Conservation (phyloP, 1,140 invertebrate species). For the Cydia splendana region DNA sequence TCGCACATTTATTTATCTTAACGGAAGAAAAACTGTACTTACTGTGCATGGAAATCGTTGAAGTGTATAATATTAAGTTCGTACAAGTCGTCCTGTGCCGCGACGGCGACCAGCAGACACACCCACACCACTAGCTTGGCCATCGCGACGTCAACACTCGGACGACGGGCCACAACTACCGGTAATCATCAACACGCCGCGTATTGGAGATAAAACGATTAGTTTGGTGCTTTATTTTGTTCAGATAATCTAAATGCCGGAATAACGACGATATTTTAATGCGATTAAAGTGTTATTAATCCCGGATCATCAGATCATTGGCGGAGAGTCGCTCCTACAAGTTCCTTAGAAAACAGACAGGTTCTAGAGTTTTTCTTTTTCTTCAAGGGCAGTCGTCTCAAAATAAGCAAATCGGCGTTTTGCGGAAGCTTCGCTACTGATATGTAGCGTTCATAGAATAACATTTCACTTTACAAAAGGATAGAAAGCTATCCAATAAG, state of each 20-base stretch:
- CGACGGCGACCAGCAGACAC: conserved; percentile 37
- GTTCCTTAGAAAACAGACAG: no score
- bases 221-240: neutral
- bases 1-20: neutral
- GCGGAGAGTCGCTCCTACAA: no score
- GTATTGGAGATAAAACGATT: conserved; percentile 15
- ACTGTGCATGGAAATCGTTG: conserved; percentile 91
- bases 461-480: no score
- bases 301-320: neutral
- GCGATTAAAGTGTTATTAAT: neutral
- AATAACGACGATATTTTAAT: no score
- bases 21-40: conserved; percentile 52
- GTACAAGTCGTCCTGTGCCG: conserved; percentile 65
- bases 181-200: neutral
- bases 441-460: no score
- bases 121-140: conserved; percentile 25
- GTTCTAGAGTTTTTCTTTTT: no score
- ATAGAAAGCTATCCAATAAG: no score
- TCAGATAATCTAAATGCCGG: neutral
- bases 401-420: no score
- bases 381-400: no score
- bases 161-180: neutral
- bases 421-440: no score
- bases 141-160: neutral
- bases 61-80: conserved; percentile 89